These are phyloP conservation scores for Portevinia maculata DNA, from an alignment of 2,888 invertebrate species.

Conservation along the genomic window DNA sequence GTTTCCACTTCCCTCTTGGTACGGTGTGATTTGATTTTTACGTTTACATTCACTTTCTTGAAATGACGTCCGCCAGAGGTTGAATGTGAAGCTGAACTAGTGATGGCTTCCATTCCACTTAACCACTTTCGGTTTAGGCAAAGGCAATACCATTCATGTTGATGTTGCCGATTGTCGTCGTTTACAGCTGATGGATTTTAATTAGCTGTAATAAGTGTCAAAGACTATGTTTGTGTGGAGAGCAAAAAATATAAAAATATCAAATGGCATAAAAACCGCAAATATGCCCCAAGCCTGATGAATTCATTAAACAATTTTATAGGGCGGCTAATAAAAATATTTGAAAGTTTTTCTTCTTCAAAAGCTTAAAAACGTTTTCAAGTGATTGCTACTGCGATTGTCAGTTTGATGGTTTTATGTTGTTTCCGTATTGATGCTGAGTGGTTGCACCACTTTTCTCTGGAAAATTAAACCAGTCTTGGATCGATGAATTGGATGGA, in stretches of 20 bases:
- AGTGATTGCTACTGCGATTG: neutral
- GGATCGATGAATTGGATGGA: neutral
- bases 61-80: conserved; percentile 62
- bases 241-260: conserved; percentile 4
- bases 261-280: conserved; percentile 5
- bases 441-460: conserved; percentile 29
- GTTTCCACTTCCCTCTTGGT: conserved; percentile 44
- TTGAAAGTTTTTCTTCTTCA: neutral
- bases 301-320: conserved; percentile 37
- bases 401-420: conserved; percentile 17
- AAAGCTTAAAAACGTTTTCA: neutral
- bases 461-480: conserved; percentile 30
- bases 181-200: conserved; percentile 57
- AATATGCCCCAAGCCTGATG: conserved; percentile 6
- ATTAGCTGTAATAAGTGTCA: conserved; percentile 51
- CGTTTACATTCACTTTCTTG: conserved; percentile 70
- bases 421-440: conserved; percentile 55
- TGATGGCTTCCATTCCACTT: conserved; percentile 52
- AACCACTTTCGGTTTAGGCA: conserved; percentile 6
- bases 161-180: conserved; percentile 57
- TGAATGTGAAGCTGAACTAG: neutral
- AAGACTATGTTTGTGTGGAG: neutral
- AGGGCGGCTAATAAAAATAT: conserved; percentile 21
- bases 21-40: conserved; percentile 50
- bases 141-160: neutral